Conservation (phyloP, 2,888 invertebrate species). For the Dryocosmus kuriphilus region DNA sequence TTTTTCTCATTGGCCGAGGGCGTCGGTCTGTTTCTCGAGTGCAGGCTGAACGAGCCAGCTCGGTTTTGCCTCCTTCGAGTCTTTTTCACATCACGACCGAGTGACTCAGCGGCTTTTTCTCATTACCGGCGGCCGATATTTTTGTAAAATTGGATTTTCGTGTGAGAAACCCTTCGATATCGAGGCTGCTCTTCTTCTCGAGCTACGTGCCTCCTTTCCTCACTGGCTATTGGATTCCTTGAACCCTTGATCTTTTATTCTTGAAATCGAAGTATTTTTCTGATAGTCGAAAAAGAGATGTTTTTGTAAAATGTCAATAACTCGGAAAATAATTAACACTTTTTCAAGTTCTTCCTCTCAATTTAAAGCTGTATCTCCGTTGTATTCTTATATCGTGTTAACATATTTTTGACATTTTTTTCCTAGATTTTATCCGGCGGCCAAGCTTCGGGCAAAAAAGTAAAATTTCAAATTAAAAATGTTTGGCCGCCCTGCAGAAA, state of each 20-base stretch:
- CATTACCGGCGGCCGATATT: slow-evolving; percentile 74
- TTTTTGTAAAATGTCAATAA: not conserved
- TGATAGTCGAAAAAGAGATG: not conserved
- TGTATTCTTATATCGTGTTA: too few relatives aligned
- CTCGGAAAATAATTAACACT: too few relatives aligned
- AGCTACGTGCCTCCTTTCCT: not conserved
- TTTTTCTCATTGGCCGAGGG: slow-evolving; percentile 70
- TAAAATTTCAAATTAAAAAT: too few relatives aligned
- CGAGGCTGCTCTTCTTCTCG: not conserved
- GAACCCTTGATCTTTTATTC: not conserved
- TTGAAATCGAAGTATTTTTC: not conserved
- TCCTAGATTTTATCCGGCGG: too few relatives aligned
- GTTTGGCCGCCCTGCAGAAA: too few relatives aligned
- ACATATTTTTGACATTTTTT: too few relatives aligned
- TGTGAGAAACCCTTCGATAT: slow-evolving; percentile 23
- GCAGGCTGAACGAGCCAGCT: slow-evolving; percentile 48
- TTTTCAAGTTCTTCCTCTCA: too few relatives aligned
- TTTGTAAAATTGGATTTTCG: slow-evolving; percentile 70
- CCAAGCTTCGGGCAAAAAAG: too few relatives aligned
- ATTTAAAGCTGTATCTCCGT: too few relatives aligned
- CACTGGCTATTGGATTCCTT: not conserved
- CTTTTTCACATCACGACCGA: slow-evolving; percentile 71
- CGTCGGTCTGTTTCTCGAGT: slow-evolving; percentile 61
- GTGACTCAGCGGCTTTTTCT: slow-evolving; percentile 75
- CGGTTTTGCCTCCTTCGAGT: slow-evolving; percentile 62